Conservation (phyloP, 1,140 invertebrate species). For the Chymomyza costata region DNA sequence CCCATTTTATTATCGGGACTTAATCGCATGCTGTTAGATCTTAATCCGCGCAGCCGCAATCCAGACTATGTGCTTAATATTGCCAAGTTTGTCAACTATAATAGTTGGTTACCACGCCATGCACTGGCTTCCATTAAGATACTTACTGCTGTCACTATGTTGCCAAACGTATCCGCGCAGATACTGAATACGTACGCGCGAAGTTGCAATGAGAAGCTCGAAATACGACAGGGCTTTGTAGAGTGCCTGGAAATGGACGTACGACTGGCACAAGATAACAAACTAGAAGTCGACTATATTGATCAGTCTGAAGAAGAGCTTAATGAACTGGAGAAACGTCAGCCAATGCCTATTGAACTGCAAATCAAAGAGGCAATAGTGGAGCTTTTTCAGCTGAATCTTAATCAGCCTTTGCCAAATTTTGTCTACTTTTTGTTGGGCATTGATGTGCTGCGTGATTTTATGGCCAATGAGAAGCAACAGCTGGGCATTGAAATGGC, state of each 20-base stretch:
- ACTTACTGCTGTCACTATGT: conserved; percentile 80
- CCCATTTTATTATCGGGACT: conserved; percentile 83
- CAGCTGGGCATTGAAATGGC: conserved; percentile 83
- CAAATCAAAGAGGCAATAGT: conserved; percentile 83
- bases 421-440: conserved; percentile 92
- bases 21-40: conserved; percentile 87
- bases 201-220: conserved; percentile 76
- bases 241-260: conserved; percentile 88
- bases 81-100: conserved; percentile 85
- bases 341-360: conserved; percentile 61
- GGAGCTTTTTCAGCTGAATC: conserved; percentile 84
- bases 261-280: conserved; percentile 13
- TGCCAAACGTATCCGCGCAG: conserved; percentile 82
- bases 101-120: conserved; percentile 82
- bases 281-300: conserved; percentile 1
- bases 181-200: conserved; percentile 83
- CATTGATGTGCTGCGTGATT: conserved; percentile 83
- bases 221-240: conserved; percentile 88
- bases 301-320: conserved; percentile 64
- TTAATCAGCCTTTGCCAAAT: conserved; percentile 87
- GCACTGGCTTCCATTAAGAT: conserved; percentile 83
- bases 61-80: conserved; percentile 89
- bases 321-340: conserved; percentile 15
- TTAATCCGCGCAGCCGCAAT: conserved; percentile 84
- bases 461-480: conserved; percentile 78